Conservation (phyloP, 1,140 invertebrate genomes). For the Caerostris extrusa region DNA sequence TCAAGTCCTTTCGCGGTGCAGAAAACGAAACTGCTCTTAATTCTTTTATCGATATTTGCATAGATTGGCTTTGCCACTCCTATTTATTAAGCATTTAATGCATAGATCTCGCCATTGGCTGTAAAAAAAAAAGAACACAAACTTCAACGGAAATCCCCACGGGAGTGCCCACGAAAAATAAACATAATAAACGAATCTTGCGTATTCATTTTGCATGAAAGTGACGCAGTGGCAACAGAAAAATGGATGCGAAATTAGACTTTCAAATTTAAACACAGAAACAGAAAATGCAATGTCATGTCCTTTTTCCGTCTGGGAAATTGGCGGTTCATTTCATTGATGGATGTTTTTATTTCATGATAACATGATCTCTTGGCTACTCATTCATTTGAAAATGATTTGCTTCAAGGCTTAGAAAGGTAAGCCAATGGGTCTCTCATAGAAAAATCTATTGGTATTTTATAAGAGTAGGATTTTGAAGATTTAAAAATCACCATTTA, state of each 20-base stretch:
- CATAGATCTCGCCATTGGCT: constrained; percentile 27
- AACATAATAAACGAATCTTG: constrained; percentile 43
- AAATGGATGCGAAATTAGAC: constrained; percentile 28
- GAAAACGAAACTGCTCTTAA: constrained; percentile 14
- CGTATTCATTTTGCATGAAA: background rate
- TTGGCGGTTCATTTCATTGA: constrained; percentile 27
- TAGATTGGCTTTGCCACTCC: background rate
- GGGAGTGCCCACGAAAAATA: background rate
- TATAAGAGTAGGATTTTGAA: too few relatives aligned
- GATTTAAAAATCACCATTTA: too few relatives aligned
- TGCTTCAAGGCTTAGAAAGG: too few relatives aligned
- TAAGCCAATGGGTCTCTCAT: too few relatives aligned
- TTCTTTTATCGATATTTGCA: constrained; percentile 49
- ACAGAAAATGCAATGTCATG: constrained; percentile 15
- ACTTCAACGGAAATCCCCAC: background rate
- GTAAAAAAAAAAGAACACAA: constrained; percentile 17
- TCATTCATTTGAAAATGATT: too few relatives aligned
- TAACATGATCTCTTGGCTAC: background rate
- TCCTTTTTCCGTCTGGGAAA: constrained; percentile 23
- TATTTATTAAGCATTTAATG: constrained; percentile 50
- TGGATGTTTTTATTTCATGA: background rate
- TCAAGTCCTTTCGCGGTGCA: background rate
- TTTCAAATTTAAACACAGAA: constrained; percentile 24
- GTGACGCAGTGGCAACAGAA: background rate
- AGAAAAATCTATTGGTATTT: too few relatives aligned